Percentiles rank a stretch among this genome's conserved stretches.
These are phyloP conservation scores for Lepidurus couesii DNA, from an alignment of 1,140 invertebrate species.

Conservation along the genomic window DNA sequence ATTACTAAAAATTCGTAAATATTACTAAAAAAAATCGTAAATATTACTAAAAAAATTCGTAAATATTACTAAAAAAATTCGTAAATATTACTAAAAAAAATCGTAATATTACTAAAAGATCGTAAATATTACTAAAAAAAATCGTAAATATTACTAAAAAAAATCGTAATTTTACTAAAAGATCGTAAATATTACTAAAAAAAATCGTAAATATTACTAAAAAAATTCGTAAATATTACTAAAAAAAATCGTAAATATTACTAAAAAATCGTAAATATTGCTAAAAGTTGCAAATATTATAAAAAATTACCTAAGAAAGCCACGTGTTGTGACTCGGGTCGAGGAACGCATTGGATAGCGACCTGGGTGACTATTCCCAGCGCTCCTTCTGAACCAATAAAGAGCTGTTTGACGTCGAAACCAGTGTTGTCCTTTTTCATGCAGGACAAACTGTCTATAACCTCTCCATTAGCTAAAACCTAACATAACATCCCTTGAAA, in stretches of 20 bases:
- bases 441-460: conserved; percentile 76
- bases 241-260: too few species aligned
- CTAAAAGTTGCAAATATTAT: neutral
- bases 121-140: neutral
- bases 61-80: neutral
- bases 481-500: conserved; percentile 42
- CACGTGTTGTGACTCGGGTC: conserved; percentile 70
- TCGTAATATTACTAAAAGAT: too few species aligned
- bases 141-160: too few species aligned
- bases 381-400: conserved; percentile 96
- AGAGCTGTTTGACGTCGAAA: conserved; percentile 92
- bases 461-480: conserved; percentile 81
- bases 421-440: conserved; percentile 97
- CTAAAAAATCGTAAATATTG: neutral
- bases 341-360: conserved; percentile 77
- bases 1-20: neutral
- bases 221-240: neutral
- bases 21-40: neutral
- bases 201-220: neutral
- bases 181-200: neutral
- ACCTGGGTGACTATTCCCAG: conserved; percentile 91
- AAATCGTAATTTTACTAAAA: too few species aligned
- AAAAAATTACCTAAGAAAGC: conserved; percentile 71
- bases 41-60: neutral
- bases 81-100: too few species aligned